These are phyloP conservation scores for Melinopterus prodromus DNA, from an alignment of 2,888 invertebrate genomes.

Conservation along the genomic window DNA sequence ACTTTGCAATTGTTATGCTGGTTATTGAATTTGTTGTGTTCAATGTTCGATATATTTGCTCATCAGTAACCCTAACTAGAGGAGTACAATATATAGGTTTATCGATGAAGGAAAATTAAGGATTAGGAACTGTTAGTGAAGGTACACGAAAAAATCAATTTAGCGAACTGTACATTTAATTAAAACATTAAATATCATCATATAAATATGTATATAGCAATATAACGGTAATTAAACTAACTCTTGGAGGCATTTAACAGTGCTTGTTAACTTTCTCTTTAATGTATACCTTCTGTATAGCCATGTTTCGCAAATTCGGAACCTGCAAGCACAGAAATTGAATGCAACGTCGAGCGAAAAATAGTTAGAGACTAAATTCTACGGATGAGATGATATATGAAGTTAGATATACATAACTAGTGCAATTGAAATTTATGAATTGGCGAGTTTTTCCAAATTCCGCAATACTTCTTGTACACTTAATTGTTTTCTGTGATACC, in stretches of 20 bases:
- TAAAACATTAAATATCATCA: conserved; percentile 4
- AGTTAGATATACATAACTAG: not conserved
- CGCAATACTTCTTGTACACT: conserved; percentile 18
- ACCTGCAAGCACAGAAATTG: conserved; percentile 24
- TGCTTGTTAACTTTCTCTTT: conserved; percentile 13
- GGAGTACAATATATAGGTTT: not conserved
- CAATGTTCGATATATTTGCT: not conserved
- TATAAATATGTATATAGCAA: not conserved
- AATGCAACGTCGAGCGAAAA: not conserved
- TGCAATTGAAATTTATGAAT: not conserved
- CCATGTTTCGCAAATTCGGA: conserved; percentile 21
- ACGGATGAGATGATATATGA: not conserved
- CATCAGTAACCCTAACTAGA: not conserved
- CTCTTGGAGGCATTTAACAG: not conserved
- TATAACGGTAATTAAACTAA: not conserved
- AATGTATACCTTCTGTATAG: conserved; percentile 18
- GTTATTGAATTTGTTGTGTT: no score
- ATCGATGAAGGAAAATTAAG: not conserved
- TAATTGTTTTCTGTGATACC: conserved; percentile 39
- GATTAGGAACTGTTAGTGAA: conserved; percentile 14
- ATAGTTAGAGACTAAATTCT: not conserved
- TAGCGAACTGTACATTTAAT: not conserved
- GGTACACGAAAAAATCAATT: not conserved
- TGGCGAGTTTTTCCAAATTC: conserved; percentile 12
- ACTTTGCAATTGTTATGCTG: no score